Conservation (phyloP, 2,797 vertebrate species). For the Pelodytes ibericus region DNA sequence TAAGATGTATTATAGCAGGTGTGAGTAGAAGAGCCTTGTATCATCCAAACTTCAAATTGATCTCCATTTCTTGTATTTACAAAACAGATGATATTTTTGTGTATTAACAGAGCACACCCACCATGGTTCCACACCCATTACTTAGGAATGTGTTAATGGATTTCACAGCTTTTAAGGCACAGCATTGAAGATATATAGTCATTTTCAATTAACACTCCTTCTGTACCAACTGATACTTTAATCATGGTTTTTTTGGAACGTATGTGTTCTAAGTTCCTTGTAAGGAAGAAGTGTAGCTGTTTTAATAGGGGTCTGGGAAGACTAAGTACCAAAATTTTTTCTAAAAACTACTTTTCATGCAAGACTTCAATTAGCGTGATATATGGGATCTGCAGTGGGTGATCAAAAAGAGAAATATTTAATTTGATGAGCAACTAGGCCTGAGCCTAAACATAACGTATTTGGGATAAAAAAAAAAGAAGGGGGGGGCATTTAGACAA, state of each 20-base stretch:
- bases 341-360: too few relatives aligned
- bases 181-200: conserved; percentile 1
- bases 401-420: too few relatives aligned
- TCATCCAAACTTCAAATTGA: conserved; percentile 19
- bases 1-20: conserved; percentile 47
- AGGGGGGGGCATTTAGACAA: too few relatives aligned
- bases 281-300: not conserved
- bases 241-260: not conserved
- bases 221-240: not conserved
- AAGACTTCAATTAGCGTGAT: not conserved
- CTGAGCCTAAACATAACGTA: too few relatives aligned
- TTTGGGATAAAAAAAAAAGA: too few relatives aligned
- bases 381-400: not conserved
- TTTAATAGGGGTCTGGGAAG: too few relatives aligned
- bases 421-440: too few relatives aligned
- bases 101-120: conserved; percentile 3
- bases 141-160: conserved; percentile 21
- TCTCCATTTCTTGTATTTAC: conserved; percentile 34
- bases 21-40: conserved; percentile 6
- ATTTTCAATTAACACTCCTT: conserved; percentile 3
- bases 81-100: conserved; percentile 24
- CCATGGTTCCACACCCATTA: conserved; percentile 22
- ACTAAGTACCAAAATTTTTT: too few relatives aligned
- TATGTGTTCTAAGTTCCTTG: not conserved
- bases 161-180: conserved; percentile 6